Conservation (phyloP, 1,140 invertebrate species). For the Micrasema minimum region DNA sequence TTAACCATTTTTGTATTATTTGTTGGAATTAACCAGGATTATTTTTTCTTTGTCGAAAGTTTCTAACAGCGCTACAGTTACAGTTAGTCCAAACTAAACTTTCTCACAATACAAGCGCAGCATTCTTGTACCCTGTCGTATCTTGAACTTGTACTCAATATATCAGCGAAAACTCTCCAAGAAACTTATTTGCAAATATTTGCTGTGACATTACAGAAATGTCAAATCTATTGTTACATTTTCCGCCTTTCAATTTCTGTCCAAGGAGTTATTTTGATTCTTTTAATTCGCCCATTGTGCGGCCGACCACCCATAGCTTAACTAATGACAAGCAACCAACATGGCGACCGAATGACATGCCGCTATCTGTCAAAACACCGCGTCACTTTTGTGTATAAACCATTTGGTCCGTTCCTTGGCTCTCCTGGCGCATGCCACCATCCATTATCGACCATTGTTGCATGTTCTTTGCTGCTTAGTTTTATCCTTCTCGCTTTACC, state of each 20-base stretch:
- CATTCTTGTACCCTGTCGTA: too few relatives aligned
- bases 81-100: too few relatives aligned
- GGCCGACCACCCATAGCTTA: conserved; percentile 37
- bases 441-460: conserved; percentile 3
- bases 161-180: neutral
- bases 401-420: conserved; percentile 9
- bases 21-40: too few relatives aligned
- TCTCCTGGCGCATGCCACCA: conserved; percentile 7
- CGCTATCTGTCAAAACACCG: conserved; percentile 35
- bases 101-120: too few relatives aligned
- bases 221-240: conserved; percentile 33
- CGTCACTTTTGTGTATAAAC: conserved; percentile 38
- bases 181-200: conserved; percentile 13
- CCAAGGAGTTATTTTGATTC: conserved; percentile 19
- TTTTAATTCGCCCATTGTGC: conserved; percentile 19
- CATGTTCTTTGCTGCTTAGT: neutral
- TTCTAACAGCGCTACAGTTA: too few relatives aligned
- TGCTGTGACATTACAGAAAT: conserved; percentile 21
- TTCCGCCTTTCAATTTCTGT: conserved; percentile 29
- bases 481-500: neutral
- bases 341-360: conserved; percentile 36
- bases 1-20: too few relatives aligned
- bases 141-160: too few relatives aligned
- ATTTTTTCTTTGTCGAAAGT: too few relatives aligned
- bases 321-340: conserved; percentile 29